Evolutionary conservation across 2,797 vertebrate genomes (phyloP).

Genomic region (Emydoidea blandingii): DNA sequence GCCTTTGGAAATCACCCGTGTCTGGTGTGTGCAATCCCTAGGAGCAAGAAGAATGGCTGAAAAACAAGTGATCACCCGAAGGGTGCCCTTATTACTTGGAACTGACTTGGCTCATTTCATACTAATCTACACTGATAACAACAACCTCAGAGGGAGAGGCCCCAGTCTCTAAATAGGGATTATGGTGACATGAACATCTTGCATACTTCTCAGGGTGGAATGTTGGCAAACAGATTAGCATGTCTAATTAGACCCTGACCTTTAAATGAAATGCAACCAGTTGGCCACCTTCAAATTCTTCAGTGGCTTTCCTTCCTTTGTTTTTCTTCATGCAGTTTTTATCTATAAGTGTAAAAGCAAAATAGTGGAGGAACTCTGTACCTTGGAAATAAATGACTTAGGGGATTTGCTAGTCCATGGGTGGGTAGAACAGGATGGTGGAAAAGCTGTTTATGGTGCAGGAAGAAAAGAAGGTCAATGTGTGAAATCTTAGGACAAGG

Average conservation of each 20-base stretch:
- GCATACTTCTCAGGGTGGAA: not conserved
- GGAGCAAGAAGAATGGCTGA: fast-evolving
- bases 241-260: conserved; percentile 9
- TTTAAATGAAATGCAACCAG: not conserved
- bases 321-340: not conserved
- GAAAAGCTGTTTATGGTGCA: not conserved
- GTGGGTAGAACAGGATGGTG: not conserved
- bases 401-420: fast-evolving
- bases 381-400: not conserved
- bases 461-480: not conserved
- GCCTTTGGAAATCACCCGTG: not conserved
- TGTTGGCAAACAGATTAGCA: not conserved
- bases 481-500: fast-evolving
- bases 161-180: not conserved
- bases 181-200: not conserved
- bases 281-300: not conserved
- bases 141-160: not conserved
- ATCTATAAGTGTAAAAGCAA: not conserved
- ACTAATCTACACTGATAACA: not conserved
- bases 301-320: not conserved
- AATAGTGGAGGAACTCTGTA: not conserved
- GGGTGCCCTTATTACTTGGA: not conserved
- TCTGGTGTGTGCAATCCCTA: fast-evolving
- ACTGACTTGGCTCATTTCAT: not conserved
- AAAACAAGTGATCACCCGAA: not conserved